Percentiles rank a stretch among this genome's conserved stretches.
Conservation (phyloP, 2,888 invertebrate genomes). For the Phaedon cochleariae region DNA sequence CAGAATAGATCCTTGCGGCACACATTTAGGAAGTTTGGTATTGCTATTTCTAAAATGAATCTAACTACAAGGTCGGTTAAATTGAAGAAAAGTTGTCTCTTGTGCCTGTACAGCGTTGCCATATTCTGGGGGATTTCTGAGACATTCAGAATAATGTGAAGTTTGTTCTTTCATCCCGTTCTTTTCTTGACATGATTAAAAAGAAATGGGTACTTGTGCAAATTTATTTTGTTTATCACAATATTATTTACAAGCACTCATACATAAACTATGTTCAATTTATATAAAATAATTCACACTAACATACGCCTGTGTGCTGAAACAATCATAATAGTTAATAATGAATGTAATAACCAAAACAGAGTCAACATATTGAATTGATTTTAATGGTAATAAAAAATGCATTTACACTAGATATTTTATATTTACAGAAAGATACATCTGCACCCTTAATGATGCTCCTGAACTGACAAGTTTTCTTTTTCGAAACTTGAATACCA, state of each 20-base stretch:
- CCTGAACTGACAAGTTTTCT: conserved; percentile 8
- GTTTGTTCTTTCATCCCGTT: too few species aligned
- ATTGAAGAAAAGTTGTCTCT: too few species aligned
- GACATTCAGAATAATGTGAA: too few species aligned
- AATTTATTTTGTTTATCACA: conserved; percentile 62
- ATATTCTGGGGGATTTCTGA: too few species aligned
- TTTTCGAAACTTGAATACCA: background rate
- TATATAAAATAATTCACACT: conserved; percentile 57
- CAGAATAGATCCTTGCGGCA: too few species aligned
- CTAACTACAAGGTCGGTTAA: too few species aligned
- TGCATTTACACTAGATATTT: conserved; percentile 40
- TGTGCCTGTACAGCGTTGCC: too few species aligned
- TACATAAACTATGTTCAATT: conserved; percentile 57
- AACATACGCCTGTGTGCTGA: conserved; percentile 49
- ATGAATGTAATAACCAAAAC: conserved; percentile 42
- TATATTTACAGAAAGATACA: conserved; percentile 38
- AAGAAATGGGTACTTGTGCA: conserved; percentile 53
- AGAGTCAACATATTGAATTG: conserved; percentile 42
- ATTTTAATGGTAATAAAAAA: conserved; percentile 31
- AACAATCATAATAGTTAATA: conserved; percentile 47
- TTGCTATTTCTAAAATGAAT: too few species aligned
- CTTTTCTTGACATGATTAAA: too few species aligned
- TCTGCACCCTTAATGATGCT: conserved; percentile 13
- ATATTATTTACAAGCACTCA: conserved; percentile 63
- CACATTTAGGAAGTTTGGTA: too few species aligned